phyloP scores from a whole-genome alignment of 2,113 vertebrate genomes.

The Atrichornis clamosus region DNA sequence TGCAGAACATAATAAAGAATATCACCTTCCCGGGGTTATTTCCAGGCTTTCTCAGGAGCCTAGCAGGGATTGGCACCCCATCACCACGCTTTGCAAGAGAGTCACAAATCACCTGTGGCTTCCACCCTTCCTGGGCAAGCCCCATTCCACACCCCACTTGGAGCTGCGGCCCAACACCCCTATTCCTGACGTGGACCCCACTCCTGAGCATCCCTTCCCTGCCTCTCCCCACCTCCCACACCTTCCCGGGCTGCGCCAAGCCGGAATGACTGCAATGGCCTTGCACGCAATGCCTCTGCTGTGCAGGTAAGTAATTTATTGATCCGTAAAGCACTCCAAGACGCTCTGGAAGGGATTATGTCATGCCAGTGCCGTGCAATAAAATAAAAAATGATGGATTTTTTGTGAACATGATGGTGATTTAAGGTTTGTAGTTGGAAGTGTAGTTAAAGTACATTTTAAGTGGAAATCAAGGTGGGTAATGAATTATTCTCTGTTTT shows the following conservation, averaged over 20 bases:
- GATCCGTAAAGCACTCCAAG: slow-evolving; percentile 79
- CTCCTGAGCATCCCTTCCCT: background rate
- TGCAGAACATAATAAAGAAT: background rate
- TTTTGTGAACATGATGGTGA: slow-evolving; percentile 76
- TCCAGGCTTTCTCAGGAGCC: background rate
- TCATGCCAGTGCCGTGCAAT: slow-evolving; percentile 71
- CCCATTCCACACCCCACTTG: fast-evolving
- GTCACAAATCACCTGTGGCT: background rate
- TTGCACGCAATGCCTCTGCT: slow-evolving; percentile 63
- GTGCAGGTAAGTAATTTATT: slow-evolving; percentile 81
- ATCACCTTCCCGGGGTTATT: background rate
- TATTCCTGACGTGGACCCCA: fast-evolving
- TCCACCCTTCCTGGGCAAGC: background rate
- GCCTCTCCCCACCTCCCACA: background rate
- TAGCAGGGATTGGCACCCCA: background rate
- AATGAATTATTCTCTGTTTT: slow-evolving; percentile 80
- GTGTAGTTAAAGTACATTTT: slow-evolving; percentile 83
- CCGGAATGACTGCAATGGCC: slow-evolving; percentile 51
- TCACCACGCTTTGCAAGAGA: background rate
- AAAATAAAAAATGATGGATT: slow-evolving; percentile 83
- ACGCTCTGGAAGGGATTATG: slow-evolving; percentile 80
- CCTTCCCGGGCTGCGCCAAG: slow-evolving; percentile 6
- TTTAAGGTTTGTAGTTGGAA: slow-evolving; percentile 80
- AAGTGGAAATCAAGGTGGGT: slow-evolving; percentile 81
- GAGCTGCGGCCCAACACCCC: background rate